Base-by-base conservation (phyloP, 2,888 invertebrate species). In the Tetranychus piercei region DNA sequence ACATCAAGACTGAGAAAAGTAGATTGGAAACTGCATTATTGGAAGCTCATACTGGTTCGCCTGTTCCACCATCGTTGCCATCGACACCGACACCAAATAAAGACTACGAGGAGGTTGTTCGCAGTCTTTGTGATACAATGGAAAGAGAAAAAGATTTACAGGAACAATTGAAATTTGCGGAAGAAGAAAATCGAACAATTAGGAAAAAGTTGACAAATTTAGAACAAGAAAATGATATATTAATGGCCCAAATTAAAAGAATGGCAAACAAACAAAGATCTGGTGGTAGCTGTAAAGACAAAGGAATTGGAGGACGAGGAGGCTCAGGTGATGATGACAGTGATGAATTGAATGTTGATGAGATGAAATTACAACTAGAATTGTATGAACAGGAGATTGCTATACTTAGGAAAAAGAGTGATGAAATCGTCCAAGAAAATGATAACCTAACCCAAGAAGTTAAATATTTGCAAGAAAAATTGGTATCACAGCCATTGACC, bases 161-260 rank as follows among this genome's bases (percentile, higher is more conserved):
- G 74, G 95, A 96, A 82, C 95, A 96, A 82, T 84, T 95, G 15
- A 88, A 89, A 78, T 94, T 92, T 82, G 89, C 94, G 18, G 94
- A 95, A 82, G 93, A 94, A 83, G 94, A 95, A 88, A 79, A 79
- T 82, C 88, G 90, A 86, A 89, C 88, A 85, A 87, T 90, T 83
- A 87, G 92, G 84, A 91, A 90, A 86, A 92, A 91, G 86, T 88
- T 92, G 82, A 88, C 90, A 82, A 89, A 94, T 81, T 88, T 94
- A 83, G 95, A 96, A 85, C 93, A 94, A 83, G 95, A 96, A 87
- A 95, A 95, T 86, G 95, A 96, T 84, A 91, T 91, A 80, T 87
- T 94, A 84, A 89, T 91, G 84, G 87, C 91, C 86, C 94, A 94
- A 87, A 88, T 95, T 85, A 91, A 93, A 87, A 94, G 94, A 88